These are phyloP conservation scores for Standfussiana lucernea DNA, from an alignment of 2,888 invertebrate genomes.

Conservation along the genomic window DNA sequence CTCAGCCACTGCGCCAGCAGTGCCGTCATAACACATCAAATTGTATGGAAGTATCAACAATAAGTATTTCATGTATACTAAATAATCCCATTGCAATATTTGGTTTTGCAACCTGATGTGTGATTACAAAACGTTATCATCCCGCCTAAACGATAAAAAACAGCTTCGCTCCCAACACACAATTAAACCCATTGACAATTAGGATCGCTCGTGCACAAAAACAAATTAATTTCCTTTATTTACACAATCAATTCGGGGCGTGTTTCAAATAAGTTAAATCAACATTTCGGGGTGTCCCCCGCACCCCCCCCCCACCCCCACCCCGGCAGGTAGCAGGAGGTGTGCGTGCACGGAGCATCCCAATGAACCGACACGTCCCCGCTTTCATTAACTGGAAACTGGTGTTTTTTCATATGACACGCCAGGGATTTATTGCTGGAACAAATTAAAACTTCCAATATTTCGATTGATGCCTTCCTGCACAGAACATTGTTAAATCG, in stretches of 20 bases:
- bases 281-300: slow-evolving; percentile 56
- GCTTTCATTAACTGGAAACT: slow-evolving; percentile 67
- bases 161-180: slow-evolving; percentile 20
- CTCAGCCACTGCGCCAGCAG: too few relatives aligned
- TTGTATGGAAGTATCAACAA: background rate
- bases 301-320: background rate
- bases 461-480: slow-evolving; percentile 68
- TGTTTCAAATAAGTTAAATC: slow-evolving; percentile 72
- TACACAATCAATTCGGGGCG: slow-evolving; percentile 68
- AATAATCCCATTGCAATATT: background rate
- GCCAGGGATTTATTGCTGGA: slow-evolving; percentile 69
- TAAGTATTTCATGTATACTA: background rate
- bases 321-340: slow-evolving; percentile 31
- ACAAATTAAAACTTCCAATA: slow-evolving; percentile 70
- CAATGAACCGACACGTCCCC: slow-evolving; percentile 63
- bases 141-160: slow-evolving; percentile 20
- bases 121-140: slow-evolving; percentile 12
- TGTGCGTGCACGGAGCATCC: slow-evolving; percentile 57
- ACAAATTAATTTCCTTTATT: slow-evolving; percentile 69
- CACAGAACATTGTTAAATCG: slow-evolving; percentile 54
- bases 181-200: slow-evolving; percentile 62
- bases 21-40: too few relatives aligned
- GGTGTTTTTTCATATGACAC: slow-evolving; percentile 70
- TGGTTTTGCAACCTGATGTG: background rate
- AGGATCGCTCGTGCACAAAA: slow-evolving; percentile 60